Evolutionary conservation across 2,888 invertebrate species (phyloP).

Genomic region (Iselma pallidipennis): DNA sequence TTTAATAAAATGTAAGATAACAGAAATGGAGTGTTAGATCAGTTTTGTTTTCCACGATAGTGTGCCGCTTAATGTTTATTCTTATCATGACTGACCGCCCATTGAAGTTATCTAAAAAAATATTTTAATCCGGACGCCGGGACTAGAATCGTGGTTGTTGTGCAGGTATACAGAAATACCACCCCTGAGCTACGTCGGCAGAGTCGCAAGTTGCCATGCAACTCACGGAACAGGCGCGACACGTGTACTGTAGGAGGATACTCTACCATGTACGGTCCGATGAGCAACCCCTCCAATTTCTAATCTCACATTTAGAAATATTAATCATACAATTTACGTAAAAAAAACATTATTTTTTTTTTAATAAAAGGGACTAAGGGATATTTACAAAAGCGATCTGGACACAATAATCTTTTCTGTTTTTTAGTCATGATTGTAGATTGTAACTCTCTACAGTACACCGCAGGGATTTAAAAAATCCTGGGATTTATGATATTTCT

Average conservation of each 20-base stretch:
- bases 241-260: neutral
- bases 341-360: too few relatives aligned
- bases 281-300: neutral
- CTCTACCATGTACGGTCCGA: too few relatives aligned
- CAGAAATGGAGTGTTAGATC: neutral
- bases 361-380: too few relatives aligned
- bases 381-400: neutral
- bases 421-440: neutral
- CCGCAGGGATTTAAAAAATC: constrained; percentile 33
- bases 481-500: constrained; percentile 33
- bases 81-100: neutral
- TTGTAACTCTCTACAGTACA: constrained; percentile 19
- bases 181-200: neutral
- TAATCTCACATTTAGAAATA: neutral
- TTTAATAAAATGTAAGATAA: neutral
- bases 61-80: neutral
- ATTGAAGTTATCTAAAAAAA: neutral
- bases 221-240: neutral
- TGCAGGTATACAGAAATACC: neutral
- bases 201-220: neutral
- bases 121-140: neutral
- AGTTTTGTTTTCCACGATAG: neutral
- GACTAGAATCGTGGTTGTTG: neutral
- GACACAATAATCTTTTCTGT: neutral
- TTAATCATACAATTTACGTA: neutral